phyloP scores from a whole-genome alignment of 2,113 vertebrate species.

The Rhinopomastus cyanomelas region DNA sequence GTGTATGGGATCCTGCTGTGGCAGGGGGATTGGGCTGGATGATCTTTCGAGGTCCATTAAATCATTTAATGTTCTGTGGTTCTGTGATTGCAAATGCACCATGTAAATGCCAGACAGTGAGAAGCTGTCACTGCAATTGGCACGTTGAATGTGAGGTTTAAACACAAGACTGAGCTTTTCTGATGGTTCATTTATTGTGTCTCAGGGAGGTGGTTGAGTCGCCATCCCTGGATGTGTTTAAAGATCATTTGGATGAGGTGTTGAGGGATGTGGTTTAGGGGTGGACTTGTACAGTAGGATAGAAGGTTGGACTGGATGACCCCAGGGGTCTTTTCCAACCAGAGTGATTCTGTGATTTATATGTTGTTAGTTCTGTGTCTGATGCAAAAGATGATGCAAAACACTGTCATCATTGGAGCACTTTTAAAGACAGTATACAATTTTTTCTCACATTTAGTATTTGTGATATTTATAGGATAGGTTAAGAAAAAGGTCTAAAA shows the following conservation, averaged over 20 bases:
- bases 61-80: too few relatives aligned
- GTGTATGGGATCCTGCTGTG: too few relatives aligned
- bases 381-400: neutral
- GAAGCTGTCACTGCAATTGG: neutral
- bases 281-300: too few relatives aligned
- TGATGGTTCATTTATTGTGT: neutral
- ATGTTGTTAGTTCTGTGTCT: neutral
- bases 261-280: too few relatives aligned
- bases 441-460: neutral
- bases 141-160: neutral
- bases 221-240: too few relatives aligned
- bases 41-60: too few relatives aligned
- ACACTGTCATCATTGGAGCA: neutral
- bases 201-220: too few relatives aligned
- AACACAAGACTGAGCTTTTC: neutral
- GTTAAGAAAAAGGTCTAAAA: neutral
- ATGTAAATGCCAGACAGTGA: conserved; percentile 7
- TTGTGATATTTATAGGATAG: neutral
- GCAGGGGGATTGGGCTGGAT: too few relatives aligned
- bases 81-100: conserved; percentile 11
- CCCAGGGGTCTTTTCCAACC: too few relatives aligned
- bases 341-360: too few relatives aligned
- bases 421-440: neutral
- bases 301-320: too few relatives aligned
- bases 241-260: too few relatives aligned